These are phyloP conservation scores for Iselma pallidipennis DNA, from an alignment of 2,888 invertebrate genomes.

Conservation along the genomic window DNA sequence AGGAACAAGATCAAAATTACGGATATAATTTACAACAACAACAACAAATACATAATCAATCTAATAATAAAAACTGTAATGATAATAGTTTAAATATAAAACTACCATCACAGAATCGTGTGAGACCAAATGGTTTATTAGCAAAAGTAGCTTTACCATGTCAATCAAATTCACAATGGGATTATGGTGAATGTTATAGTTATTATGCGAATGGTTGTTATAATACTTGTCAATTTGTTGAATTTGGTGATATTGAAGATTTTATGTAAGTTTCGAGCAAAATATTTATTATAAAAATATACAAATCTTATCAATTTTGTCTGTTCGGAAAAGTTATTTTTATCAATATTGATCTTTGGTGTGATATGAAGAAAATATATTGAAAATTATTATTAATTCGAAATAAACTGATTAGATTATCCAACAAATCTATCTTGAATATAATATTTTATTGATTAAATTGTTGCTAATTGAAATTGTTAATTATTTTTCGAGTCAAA, in stretches of 20 bases:
- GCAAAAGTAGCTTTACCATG: constrained; percentile 43
- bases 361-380: background rate
- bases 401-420: no score
- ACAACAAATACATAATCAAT: background rate
- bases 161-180: constrained; percentile 57
- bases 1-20: no score
- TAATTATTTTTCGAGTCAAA: background rate
- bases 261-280: constrained; percentile 72
- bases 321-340: no score
- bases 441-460: background rate
- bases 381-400: background rate
- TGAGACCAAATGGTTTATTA: constrained; percentile 37
- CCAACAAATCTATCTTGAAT: background rate
- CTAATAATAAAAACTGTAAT: background rate
- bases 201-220: constrained; percentile 60
- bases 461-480: background rate
- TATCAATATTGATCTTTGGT: no score
- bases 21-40: background rate
- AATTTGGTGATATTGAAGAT: constrained; percentile 72
- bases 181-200: constrained; percentile 69
- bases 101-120: constrained; percentile 2
- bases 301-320: no score
- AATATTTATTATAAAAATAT: no score
- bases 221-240: constrained; percentile 69
- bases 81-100: background rate